Conservation (phyloP, 2,797 vertebrate genomes). For the Melopsittacus undulatus region DNA sequence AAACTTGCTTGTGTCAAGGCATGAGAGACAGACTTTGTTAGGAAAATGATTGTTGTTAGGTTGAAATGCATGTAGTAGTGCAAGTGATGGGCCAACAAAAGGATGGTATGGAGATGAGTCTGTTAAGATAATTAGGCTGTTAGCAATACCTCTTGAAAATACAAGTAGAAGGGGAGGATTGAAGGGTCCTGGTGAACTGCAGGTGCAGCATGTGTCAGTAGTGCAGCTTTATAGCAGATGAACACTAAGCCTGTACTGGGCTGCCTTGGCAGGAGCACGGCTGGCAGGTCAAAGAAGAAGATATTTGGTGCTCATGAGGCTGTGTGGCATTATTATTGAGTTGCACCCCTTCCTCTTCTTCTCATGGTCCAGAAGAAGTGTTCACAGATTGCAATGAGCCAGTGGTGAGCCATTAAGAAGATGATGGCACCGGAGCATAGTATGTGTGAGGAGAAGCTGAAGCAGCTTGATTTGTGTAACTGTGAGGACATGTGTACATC, state of each 20-base stretch:
- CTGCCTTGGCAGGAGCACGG: neutral
- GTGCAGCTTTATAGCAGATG: neutral
- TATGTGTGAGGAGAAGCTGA: neutral
- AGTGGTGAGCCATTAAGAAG: neutral
- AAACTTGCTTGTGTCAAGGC: neutral
- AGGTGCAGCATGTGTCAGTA: neutral
- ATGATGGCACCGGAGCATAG: neutral
- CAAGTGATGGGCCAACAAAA: neutral
- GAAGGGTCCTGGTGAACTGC: neutral
- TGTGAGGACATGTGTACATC: neutral
- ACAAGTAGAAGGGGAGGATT: neutral
- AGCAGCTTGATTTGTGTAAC: neutral
- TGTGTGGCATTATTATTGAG: neutral
- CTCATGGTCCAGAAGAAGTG: neutral
- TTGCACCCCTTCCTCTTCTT: neutral
- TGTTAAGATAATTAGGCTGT: neutral
- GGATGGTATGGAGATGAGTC: neutral
- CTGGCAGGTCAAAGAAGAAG: neutral
- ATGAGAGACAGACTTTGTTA: neutral
- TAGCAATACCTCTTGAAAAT: neutral
- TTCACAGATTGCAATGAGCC: neutral
- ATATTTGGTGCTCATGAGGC: neutral
- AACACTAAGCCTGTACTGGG: neutral
- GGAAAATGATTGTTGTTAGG: fast-evolving
- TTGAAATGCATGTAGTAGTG: neutral